Percentiles rank a stretch among this genome's conserved stretches.
Conservation (phyloP, 2,888 invertebrate genomes). For the Drosophila dives region DNA sequence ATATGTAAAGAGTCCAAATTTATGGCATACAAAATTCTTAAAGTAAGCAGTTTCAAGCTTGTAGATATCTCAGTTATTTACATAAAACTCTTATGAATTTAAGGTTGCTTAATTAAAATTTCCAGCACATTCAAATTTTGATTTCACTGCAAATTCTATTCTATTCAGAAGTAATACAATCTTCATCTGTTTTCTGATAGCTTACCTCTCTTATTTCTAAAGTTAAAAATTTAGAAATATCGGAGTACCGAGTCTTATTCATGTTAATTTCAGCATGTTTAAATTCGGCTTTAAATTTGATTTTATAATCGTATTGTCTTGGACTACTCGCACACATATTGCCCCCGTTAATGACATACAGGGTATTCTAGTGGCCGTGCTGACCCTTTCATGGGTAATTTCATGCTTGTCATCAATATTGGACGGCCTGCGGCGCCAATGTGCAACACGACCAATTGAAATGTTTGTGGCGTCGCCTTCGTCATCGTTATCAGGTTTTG, state of each 20-base stretch:
- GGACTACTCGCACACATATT: background rate
- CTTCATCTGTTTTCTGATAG: background rate
- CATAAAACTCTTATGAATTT: background rate
- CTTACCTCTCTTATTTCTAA: background rate
- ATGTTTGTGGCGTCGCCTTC: slow-evolving; percentile 20
- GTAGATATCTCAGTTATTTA: background rate
- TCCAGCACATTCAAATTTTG: background rate
- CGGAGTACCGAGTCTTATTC: background rate
- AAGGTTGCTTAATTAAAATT: background rate
- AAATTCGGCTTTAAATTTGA: background rate
- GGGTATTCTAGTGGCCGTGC: slow-evolving; percentile 16
- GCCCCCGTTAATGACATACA: background rate
- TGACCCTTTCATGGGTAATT: background rate
- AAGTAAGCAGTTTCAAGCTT: background rate
- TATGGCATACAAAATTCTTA: background rate
- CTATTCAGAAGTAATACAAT: background rate
- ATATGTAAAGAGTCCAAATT: background rate
- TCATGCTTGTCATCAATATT: slow-evolving; percentile 16
- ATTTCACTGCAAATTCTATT: background rate
- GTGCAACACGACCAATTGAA: slow-evolving; percentile 17
- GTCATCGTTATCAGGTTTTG: slow-evolving; percentile 36
- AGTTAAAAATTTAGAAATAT: background rate
- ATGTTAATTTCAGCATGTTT: background rate
- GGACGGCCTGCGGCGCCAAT: slow-evolving; percentile 46
- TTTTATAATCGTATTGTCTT: background rate